Evolutionary conservation across 2,113 vertebrate species (phyloP).

Genomic region (Orcinus orca): DNA sequence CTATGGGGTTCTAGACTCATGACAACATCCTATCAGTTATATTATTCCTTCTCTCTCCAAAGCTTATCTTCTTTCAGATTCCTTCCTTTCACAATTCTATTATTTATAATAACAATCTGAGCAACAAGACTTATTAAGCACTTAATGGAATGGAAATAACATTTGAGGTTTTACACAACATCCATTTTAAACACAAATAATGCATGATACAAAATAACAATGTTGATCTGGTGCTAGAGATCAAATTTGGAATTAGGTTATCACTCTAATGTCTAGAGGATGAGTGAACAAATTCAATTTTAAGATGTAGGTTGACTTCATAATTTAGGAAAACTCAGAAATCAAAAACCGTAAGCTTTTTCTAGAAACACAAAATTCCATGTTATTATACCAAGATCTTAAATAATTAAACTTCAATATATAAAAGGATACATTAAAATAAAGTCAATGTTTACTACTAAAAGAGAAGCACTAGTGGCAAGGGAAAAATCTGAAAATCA

Average conservation of each 20-base stretch:
- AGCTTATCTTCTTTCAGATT: constrained; percentile 19
- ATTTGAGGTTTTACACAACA: constrained; percentile 48
- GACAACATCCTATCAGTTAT: background rate
- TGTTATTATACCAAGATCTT: background rate
- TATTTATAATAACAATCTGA: constrained; percentile 58
- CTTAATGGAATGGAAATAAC: constrained; percentile 62
- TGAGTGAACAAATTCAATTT: constrained; percentile 7
- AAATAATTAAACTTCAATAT: background rate
- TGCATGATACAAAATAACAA: constrained; percentile 47
- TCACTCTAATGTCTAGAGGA: background rate
- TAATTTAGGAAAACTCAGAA: constrained; percentile 22
- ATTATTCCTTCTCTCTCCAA: constrained; percentile 14
- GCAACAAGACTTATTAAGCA: constrained; percentile 47
- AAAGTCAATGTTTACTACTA: background rate
- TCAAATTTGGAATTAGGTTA: constrained; percentile 18
- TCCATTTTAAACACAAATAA: constrained; percentile 56
- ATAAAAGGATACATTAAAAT: constrained; percentile 19
- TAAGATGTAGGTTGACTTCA: constrained; percentile 14
- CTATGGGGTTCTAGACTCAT: background rate
- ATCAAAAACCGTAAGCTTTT: background rate
- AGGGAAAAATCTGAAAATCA: background rate
- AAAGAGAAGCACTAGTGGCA: background rate
- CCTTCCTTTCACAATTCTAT: constrained; percentile 49
- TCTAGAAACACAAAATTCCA: constrained; percentile 37
- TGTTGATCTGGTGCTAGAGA: background rate